Base-by-base conservation (phyloP, 2,888 invertebrate species). In the Pteria penguin region DNA sequence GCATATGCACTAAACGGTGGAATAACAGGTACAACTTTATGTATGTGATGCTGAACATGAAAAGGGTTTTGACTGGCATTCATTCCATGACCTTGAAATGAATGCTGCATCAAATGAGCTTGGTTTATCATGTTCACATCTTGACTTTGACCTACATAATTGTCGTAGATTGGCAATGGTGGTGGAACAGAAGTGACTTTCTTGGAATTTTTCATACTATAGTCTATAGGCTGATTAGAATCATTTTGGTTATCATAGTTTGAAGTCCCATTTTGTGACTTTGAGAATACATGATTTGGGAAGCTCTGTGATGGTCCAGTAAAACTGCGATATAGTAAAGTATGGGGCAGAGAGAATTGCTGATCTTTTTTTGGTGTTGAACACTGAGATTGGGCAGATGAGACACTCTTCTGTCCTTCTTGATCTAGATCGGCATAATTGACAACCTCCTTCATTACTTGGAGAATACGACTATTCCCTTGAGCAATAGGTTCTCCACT, bases 1-100 rank as follows among this genome's bases (percentile, higher is more conserved):
- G 97, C 96, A 91, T 88, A 89, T 26, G 79, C 78, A 67, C 78
- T 75, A 45, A 79, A 71, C 75, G 75, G 58, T 63, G 77, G 69
- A 61, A 76, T 69, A 54, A 72, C 57, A 52, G 62, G 61, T 27
- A 72, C 22, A 32, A 67, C 69, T 69, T 73, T 22, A 31, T 74
- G 45, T n/a, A n/a, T n/a, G n/a, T n/a, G 66, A 31, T 60, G 73
- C 8, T 61, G 71, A 2, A 63, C 60, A n/a, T 33, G 32, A 24
- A 68, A 78, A 14, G 29, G 52, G 32, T 65, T 72, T n/a, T 65
- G 63, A 22, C 52, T 52, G 24, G 68, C 18, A 14, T 69, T 75
- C 45, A 31, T 63, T 57, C 58, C 69, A 57, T 11, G 57, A 8
- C 62, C 63, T 36, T 33, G 60, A 61, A 63, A 75, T 22, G 73